Conservation (phyloP, 2,113 vertebrate species). For the Indri indri region DNA sequence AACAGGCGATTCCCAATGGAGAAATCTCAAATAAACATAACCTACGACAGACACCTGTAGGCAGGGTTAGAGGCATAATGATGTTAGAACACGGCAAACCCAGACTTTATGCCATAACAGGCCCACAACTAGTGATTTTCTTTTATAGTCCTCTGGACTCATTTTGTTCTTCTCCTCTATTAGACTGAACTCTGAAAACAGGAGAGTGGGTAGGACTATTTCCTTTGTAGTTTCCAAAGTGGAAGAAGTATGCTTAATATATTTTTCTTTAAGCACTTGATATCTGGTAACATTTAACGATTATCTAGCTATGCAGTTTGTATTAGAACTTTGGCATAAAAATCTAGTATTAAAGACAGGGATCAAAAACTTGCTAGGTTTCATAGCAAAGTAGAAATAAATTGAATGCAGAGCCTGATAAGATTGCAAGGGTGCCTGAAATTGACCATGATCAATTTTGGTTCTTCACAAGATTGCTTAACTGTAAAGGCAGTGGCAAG, state of each 20-base stretch:
- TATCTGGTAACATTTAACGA: slow-evolving; percentile 38
- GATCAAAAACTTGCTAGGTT: slow-evolving; percentile 8
- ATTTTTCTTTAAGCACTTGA: slow-evolving; percentile 24
- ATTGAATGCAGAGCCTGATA: not conserved
- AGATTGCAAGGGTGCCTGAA: not conserved
- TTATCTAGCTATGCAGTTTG: not conserved
- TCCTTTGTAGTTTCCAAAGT: slow-evolving; percentile 39
- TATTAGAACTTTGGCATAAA: slow-evolving; percentile 26
- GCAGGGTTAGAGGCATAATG: not conserved
- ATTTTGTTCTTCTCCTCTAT: not conserved
- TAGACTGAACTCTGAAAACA: not conserved
- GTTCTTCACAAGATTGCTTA: not conserved
- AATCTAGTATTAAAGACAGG: not conserved
- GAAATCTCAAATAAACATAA: slow-evolving; percentile 67
- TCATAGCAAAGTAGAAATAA: not conserved
- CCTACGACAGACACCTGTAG: slow-evolving; percentile 60
- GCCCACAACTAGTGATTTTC: not conserved
- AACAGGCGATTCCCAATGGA: not conserved
- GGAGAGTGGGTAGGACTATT: not conserved
- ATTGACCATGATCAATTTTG: not conserved
- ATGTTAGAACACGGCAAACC: not conserved
- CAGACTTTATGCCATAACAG: not conserved
- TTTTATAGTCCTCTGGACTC: not conserved
- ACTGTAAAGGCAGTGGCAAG: not conserved
- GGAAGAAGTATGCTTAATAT: not conserved